A percentile compares a stretch with the other conserved stretches of the same genome.
Conservation (phyloP, 2,888 invertebrate genomes). For the Cactoblastis cactorum region DNA sequence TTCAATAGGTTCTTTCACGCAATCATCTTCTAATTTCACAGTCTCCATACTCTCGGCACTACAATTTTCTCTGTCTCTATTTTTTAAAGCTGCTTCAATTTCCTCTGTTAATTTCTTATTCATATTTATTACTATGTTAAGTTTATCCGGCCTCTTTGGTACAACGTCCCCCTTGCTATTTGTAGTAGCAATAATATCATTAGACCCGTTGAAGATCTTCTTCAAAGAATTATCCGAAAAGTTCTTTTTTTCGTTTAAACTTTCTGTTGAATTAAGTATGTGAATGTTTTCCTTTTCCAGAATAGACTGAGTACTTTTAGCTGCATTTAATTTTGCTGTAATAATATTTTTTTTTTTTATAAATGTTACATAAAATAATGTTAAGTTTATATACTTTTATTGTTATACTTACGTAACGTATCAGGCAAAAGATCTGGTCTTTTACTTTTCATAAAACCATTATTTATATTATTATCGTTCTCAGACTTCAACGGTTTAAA, state of each 20-base stretch:
- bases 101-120: constrained; percentile 74
- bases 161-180: constrained; percentile 72
- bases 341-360: constrained; percentile 18
- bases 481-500: constrained; percentile 68
- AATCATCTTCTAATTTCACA: constrained; percentile 66
- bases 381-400: no score
- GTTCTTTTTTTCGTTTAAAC: constrained; percentile 62
- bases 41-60: constrained; percentile 73
- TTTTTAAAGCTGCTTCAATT: constrained; percentile 65
- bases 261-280: constrained; percentile 62
- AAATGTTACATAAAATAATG: background rate
- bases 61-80: constrained; percentile 60
- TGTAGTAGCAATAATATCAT: constrained; percentile 70
- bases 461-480: constrained; percentile 61
- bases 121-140: constrained; percentile 68
- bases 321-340: constrained; percentile 65
- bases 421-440: constrained; percentile 82
- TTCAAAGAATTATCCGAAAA: constrained; percentile 59
- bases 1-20: constrained; percentile 42
- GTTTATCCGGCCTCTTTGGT: constrained; percentile 72
- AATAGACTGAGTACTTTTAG: constrained; percentile 70
- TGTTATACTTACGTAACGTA: constrained; percentile 77
- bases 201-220: constrained; percentile 61
- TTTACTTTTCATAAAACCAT: constrained; percentile 76
- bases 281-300: constrained; percentile 69